These are phyloP conservation scores for Geothlypis trichas DNA, from an alignment of 2,113 vertebrate species.

Conservation along the genomic window DNA sequence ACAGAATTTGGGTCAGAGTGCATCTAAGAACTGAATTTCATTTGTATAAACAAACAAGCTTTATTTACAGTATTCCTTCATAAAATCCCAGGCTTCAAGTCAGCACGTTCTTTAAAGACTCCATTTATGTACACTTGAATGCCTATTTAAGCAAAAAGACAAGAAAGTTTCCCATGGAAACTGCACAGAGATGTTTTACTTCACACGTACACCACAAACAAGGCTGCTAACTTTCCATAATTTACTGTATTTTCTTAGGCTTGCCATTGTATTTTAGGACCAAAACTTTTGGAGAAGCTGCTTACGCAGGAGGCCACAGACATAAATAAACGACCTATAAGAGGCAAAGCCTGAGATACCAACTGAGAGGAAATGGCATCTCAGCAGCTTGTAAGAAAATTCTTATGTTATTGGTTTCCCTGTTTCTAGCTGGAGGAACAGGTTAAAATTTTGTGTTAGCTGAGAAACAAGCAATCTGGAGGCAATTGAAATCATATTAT, in stretches of 20 bases:
- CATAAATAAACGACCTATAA: conserved; percentile 52
- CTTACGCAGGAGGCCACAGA: conserved; percentile 28
- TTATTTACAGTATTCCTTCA: conserved; percentile 66
- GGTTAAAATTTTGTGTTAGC: not conserved
- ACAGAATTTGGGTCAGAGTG: conserved; percentile 42
- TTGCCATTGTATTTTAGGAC: conserved; percentile 46
- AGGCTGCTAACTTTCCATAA: conserved; percentile 59
- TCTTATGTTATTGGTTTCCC: not conserved
- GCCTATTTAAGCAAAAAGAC: conserved; percentile 59
- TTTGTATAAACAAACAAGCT: conserved; percentile 71
- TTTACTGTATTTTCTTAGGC: conserved; percentile 38
- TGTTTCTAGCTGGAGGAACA: not conserved
- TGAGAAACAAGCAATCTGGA: not conserved
- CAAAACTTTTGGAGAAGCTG: conserved; percentile 18
- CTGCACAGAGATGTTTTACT: conserved; percentile 67
- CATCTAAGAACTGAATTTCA: conserved; percentile 56
- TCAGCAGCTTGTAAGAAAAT: not conserved
- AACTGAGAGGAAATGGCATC: not conserved
- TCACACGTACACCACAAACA: conserved; percentile 72
- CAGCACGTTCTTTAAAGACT: conserved; percentile 61
- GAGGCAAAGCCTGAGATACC: not conserved
- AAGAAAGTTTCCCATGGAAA: conserved; percentile 78
- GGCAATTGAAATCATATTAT: not conserved
- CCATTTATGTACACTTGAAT: conserved; percentile 69
- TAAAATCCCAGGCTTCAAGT: conserved; percentile 62